phyloP scores from a whole-genome alignment of 2,888 invertebrate genomes.

The Silvanus unidentatus region DNA sequence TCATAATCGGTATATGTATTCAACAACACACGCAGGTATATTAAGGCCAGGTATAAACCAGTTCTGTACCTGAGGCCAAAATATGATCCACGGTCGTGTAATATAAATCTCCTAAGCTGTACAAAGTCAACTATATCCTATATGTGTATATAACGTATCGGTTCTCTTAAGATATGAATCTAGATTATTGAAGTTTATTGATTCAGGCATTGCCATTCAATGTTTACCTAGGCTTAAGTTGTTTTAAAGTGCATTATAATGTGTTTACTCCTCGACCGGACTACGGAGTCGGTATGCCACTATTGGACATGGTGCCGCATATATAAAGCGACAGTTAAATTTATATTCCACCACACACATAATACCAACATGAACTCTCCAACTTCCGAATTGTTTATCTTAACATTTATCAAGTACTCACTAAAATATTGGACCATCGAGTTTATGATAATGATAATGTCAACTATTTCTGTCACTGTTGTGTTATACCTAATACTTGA shows the following conservation, averaged over 20 bases:
- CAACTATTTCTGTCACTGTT: not conserved
- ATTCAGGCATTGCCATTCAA: constrained; percentile 37
- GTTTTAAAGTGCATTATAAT: constrained; percentile 37
- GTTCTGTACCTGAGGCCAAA: constrained; percentile 16
- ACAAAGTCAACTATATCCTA: constrained; percentile 30
- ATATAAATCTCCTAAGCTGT: constrained; percentile 30
- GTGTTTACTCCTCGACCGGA: constrained; percentile 30
- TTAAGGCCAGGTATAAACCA: constrained; percentile 1
- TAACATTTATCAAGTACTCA: constrained; percentile 18
- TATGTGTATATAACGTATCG: constrained; percentile 21
- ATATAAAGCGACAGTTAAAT: not conserved
- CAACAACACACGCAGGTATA: too few relatives aligned
- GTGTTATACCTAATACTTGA: not conserved
- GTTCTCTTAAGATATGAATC: constrained; percentile 36
- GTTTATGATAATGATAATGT: constrained; percentile 4
- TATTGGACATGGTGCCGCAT: not conserved
- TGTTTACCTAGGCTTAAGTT: constrained; percentile 36
- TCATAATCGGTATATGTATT: too few relatives aligned
- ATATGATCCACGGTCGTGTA: constrained; percentile 23
- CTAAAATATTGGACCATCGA: constrained; percentile 11
- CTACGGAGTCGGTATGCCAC: constrained; percentile 8
- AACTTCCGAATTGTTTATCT: constrained; percentile 14
- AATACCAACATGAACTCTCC: constrained; percentile 1
- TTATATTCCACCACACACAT: not conserved
- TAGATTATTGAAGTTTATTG: constrained; percentile 37